These are phyloP conservation scores for Sterrhoptilus dennistouni DNA, from an alignment of 2,113 vertebrate species.

Conservation along the genomic window DNA sequence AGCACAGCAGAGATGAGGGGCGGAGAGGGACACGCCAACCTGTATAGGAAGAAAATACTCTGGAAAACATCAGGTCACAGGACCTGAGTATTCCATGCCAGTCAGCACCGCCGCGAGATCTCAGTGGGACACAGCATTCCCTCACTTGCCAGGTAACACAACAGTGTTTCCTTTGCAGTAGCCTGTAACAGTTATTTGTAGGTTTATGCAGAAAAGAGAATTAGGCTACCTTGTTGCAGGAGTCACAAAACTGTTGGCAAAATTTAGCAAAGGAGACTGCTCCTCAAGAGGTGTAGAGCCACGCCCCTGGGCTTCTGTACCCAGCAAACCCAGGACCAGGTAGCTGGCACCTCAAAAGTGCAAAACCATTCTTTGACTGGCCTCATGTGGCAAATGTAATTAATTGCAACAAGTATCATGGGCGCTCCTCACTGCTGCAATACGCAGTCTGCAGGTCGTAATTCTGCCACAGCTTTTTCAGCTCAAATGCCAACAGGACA, in stretches of 20 bases:
- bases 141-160: accelerated
- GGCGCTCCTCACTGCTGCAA: accelerated
- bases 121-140: accelerated
- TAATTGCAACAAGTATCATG: neutral
- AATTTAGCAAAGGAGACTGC: neutral
- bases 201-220: neutral
- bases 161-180: neutral
- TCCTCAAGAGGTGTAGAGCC: no score
- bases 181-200: neutral
- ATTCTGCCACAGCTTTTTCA: neutral
- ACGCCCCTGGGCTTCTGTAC: no score
- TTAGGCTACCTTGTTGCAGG: neutral
- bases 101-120: neutral
- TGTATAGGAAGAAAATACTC: neutral
- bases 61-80: neutral
- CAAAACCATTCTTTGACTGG: neutral
- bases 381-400: neutral
- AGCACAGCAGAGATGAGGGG: neutral
- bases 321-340: neutral
- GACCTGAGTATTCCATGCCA: neutral
- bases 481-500: neutral
- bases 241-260: neutral
- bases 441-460: neutral
- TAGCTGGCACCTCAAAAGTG: neutral
- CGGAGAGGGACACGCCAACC: accelerated